phyloP scores from a whole-genome alignment of 2,797 vertebrate species.

The Siniperca obscura region DNA sequence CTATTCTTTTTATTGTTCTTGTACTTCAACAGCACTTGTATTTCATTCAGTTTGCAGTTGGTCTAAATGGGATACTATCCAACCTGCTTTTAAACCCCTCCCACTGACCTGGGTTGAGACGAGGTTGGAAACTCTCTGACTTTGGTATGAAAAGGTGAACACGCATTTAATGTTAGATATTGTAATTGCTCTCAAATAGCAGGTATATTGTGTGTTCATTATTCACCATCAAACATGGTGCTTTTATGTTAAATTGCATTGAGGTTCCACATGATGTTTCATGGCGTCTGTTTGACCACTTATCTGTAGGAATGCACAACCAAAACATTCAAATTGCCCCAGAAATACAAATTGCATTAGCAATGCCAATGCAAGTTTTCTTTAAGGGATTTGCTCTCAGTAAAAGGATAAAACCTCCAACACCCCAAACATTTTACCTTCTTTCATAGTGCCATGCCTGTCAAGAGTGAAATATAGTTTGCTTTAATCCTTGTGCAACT shows the following conservation, averaged over 20 bases:
- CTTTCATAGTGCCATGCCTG: conserved; percentile 56
- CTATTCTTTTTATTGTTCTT: not conserved
- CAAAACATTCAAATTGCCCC: conserved; percentile 19
- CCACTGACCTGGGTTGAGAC: not conserved
- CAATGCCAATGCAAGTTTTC: conserved; percentile 10
- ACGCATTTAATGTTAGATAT: too few species aligned
- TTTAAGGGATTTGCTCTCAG: conserved; percentile 49
- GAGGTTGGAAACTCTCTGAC: not conserved
- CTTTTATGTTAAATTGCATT: not conserved
- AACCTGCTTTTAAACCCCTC: conserved; percentile 4
- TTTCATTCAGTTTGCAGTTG: not conserved
- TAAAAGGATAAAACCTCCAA: conserved; percentile 51
- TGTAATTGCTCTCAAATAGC: not conserved
- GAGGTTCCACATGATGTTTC: conserved; percentile 11
- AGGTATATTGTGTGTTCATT: conserved; percentile 6
- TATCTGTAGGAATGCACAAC: conserved; percentile 13
- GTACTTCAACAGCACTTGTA: not conserved
- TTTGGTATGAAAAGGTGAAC: not conserved
- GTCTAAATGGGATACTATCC: not conserved
- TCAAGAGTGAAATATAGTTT: conserved; percentile 68
- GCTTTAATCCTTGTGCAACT: conserved; percentile 64
- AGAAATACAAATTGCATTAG: conserved; percentile 51
- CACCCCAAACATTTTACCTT: conserved; percentile 50
- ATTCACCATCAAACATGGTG: not conserved
- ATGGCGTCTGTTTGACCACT: not conserved